A percentile compares a stretch with the other conserved stretches of the same genome.
These are phyloP conservation scores for Manis javanica DNA, from an alignment of 2,797 vertebrate species.

Conservation along the genomic window DNA sequence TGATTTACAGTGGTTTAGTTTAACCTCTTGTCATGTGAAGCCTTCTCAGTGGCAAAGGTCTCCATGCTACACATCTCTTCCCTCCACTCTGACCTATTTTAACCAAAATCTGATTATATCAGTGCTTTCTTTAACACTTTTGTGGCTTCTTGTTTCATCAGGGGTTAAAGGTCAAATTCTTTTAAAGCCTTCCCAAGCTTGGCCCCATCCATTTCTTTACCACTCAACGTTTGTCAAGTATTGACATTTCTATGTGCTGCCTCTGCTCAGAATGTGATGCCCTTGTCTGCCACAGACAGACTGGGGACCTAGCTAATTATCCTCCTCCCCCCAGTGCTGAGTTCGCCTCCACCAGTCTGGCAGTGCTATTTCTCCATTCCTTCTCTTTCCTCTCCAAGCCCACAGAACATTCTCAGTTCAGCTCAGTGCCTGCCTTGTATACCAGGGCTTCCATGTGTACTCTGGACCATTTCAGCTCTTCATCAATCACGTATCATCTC, in stretches of 20 bases:
- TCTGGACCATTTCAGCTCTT: background rate
- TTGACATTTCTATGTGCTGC: background rate
- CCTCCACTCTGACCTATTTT: background rate
- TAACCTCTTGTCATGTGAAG: background rate
- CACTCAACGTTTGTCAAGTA: background rate
- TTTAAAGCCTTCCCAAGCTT: background rate
- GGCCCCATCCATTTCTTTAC: background rate
- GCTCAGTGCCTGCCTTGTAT: background rate
- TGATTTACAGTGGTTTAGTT: background rate
- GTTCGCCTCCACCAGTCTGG: background rate
- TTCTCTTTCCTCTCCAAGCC: background rate
- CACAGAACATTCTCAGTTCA: background rate
- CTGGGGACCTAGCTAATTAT: background rate
- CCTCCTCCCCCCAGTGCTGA: background rate
- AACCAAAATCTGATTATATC: background rate
- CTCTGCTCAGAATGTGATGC: background rate
- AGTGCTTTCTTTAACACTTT: background rate
- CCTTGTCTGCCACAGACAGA: background rate
- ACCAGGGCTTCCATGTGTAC: background rate
- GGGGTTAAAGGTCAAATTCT: background rate
- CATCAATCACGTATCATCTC: background rate
- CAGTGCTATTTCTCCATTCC: background rate
- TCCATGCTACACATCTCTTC: background rate
- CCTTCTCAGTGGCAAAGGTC: background rate
- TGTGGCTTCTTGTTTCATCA: background rate